These are phyloP conservation scores for Camponotus fellah DNA, from an alignment of 2,888 invertebrate species.

Conservation along the genomic window DNA sequence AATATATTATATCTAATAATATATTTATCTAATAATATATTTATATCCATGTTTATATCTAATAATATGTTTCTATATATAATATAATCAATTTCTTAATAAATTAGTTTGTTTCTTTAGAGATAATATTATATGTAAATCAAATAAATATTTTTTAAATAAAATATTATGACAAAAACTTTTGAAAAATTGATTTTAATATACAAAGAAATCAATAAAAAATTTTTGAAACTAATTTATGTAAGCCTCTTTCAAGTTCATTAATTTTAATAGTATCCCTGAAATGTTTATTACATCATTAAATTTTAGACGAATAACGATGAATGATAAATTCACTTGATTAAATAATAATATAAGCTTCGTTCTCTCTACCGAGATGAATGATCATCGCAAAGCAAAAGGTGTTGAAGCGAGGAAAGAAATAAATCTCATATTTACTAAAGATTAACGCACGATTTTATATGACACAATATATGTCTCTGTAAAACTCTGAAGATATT, in stretches of 20 bases:
- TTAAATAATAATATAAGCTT: neutral
- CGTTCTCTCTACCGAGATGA: constrained; percentile 1
- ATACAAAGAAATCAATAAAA: neutral
- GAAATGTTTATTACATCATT: constrained; percentile 5
- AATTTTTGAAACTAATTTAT: neutral
- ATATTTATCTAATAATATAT: neutral
- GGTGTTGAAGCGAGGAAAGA: constrained; percentile 23
- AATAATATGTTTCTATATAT: neutral
- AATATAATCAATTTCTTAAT: neutral
- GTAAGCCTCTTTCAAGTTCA: neutral
- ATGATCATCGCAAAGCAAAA: constrained; percentile 22
- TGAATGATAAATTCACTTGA: neutral
- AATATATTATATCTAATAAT: neutral
- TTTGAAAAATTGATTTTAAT: neutral
- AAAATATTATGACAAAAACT: neutral
- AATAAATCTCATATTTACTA: constrained; percentile 26
- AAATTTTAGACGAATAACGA: neutral
- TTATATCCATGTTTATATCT: neutral
- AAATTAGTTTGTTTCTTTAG: neutral
- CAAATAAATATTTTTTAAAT: neutral
- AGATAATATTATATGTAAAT: neutral
- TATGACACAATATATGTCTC: constrained; percentile 28
- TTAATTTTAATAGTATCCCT: constrained; percentile 3
- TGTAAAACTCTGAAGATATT: constrained; percentile 16
- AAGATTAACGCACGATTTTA: constrained; percentile 17